Conservation (phyloP, 2,113 vertebrate genomes). For the Pandion haliaetus region DNA sequence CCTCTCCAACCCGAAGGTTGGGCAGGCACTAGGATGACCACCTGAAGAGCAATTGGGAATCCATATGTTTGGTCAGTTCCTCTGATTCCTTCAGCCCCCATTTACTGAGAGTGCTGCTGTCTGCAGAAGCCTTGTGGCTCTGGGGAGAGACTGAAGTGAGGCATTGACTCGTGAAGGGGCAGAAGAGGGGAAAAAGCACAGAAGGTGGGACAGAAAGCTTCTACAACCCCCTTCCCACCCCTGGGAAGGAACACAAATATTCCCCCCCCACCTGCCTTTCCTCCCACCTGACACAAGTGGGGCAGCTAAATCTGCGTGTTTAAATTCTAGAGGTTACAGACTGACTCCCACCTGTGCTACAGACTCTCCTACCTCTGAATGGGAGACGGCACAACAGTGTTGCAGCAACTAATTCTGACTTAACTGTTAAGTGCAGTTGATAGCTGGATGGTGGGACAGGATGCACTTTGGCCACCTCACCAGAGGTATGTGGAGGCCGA, state of each 20-base stretch:
- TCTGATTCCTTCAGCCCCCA: not conserved
- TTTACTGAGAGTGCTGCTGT: not conserved
- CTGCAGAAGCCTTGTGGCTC: not conserved
- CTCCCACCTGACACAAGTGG: not conserved
- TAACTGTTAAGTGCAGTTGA: not conserved
- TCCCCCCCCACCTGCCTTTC: not conserved
- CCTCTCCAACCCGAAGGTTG: not conserved
- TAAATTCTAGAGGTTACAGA: not conserved
- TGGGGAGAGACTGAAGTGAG: not conserved
- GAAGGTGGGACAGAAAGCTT: not conserved
- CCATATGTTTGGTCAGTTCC: not conserved
- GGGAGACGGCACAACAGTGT: not conserved
- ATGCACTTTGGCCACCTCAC: conserved; percentile 29
- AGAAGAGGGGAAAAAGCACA: not conserved
- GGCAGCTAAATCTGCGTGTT: not conserved
- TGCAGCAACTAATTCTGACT: not conserved
- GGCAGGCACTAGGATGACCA: not conserved
- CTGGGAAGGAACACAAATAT: not conserved
- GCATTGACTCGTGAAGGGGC: not conserved
- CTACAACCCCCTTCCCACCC: not conserved
- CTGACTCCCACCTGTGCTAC: not conserved
- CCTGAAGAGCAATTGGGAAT: not conserved
- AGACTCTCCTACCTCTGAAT: not conserved
- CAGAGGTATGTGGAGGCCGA: not conserved
- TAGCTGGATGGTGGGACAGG: conserved; percentile 20